Percentiles rank a stretch among this genome's conserved stretches.
phyloP scores from a whole-genome alignment of 2,797 vertebrate genomes.

The Sebastiscus albofasciatus region DNA sequence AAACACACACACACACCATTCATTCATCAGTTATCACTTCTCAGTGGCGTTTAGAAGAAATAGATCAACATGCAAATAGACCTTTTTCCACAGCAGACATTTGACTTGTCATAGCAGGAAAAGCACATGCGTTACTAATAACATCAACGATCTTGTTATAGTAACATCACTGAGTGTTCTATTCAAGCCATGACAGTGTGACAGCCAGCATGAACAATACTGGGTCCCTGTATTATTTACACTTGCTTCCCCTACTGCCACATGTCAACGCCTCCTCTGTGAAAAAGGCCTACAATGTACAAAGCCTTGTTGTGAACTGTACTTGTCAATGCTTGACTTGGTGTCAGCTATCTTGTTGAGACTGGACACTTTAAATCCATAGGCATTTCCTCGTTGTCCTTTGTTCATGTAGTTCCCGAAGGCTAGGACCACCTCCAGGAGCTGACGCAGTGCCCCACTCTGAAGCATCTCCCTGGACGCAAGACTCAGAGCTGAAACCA shows the following conservation, averaged over 20 bases:
- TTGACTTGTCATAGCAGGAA: background rate
- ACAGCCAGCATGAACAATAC: background rate
- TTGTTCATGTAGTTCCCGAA: conserved; percentile 99
- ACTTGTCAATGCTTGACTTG: conserved; percentile 96
- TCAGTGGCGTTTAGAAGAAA: background rate
- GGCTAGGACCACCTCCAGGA: conserved; percentile 87
- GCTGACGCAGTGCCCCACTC: conserved; percentile 45
- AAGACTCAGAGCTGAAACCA: conserved; percentile 53
- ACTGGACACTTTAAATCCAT: conserved; percentile 92
- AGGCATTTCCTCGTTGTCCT: conserved; percentile 93
- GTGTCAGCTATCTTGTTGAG: conserved; percentile 97
- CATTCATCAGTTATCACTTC: background rate
- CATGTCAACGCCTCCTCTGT: background rate
- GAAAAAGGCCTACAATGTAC: background rate
- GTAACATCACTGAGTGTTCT: too few relatives aligned
- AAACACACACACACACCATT: background rate
- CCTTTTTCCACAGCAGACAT: background rate
- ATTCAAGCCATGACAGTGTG: background rate
- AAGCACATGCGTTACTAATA: background rate
- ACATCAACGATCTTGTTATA: too few relatives aligned
- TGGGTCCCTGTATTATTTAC: background rate
- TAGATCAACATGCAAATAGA: background rate
- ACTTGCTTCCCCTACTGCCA: background rate
- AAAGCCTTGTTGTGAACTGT: conserved; percentile 42
- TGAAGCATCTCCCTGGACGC: conserved; percentile 59